These are phyloP conservation scores for Hirudo medicinalis DNA, from an alignment of 1,140 invertebrate genomes.

Conservation along the genomic window DNA sequence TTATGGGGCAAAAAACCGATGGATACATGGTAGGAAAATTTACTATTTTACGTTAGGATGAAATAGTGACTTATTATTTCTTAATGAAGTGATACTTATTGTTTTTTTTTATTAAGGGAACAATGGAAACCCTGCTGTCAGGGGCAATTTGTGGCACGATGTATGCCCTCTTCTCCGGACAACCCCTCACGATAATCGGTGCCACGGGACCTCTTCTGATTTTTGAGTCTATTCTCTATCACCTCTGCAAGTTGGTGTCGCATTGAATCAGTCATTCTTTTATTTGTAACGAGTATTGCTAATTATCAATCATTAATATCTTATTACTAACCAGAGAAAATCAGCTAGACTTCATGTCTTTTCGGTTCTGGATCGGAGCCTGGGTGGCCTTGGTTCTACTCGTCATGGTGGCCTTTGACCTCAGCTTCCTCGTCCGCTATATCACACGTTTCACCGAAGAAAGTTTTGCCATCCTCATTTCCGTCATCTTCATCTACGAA, in stretches of 20 bases:
- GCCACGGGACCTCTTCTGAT: conserved; percentile 55
- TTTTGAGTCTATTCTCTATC: conserved; percentile 91
- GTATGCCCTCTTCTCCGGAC: conserved; percentile 42
- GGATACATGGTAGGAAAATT: conserved; percentile 30
- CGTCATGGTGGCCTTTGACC: conserved; percentile 19
- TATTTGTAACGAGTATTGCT: too few relatives aligned
- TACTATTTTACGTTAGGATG: too few relatives aligned
- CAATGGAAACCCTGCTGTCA: conserved; percentile 41
- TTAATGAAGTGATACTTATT: not conserved
- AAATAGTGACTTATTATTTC: too few relatives aligned
- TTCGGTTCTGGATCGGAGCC: conserved; percentile 76
- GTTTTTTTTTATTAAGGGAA: conserved; percentile 27
- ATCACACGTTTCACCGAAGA: conserved; percentile 73
- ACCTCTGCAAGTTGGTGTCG: conserved; percentile 57
- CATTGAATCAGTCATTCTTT: not conserved
- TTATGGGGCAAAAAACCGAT: conserved; percentile 37
- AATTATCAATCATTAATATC: not conserved
- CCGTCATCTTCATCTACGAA: conserved; percentile 63
- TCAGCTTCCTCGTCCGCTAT: conserved; percentile 20
- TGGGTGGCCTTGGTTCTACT: conserved; percentile 52
- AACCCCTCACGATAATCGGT: conserved; percentile 43
- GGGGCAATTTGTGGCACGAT: conserved; percentile 51
- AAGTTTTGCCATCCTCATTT: conserved; percentile 86
- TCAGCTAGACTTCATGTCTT: conserved; percentile 66
- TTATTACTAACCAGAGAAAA: conserved; percentile 48